phyloP scores from a whole-genome alignment of 2,888 invertebrate species.

The Ochropacha duplaris region DNA sequence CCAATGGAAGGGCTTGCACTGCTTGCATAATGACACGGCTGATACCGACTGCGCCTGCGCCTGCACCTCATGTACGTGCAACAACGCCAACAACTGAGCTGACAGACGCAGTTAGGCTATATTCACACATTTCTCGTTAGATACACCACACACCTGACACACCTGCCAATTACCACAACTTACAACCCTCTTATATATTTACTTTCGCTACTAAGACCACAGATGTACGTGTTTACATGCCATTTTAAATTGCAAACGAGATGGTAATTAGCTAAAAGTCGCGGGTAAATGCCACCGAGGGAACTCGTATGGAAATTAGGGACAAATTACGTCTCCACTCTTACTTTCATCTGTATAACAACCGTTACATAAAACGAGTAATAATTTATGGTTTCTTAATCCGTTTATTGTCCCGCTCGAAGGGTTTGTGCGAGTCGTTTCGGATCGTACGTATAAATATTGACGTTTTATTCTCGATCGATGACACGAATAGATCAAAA shows the following conservation, averaged over 20 bases:
- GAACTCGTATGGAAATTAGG: slow-evolving; percentile 77
- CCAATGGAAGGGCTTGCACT: slow-evolving; percentile 52
- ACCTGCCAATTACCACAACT: slow-evolving; percentile 68
- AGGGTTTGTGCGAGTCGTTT: slow-evolving; percentile 52
- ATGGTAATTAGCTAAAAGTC: slow-evolving; percentile 79
- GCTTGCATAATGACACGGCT: slow-evolving; percentile 55
- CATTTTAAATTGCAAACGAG: slow-evolving; percentile 80
- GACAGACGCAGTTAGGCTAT: slow-evolving; percentile 49
- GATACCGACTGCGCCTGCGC: slow-evolving; percentile 24
- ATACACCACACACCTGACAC: slow-evolving; percentile 53
- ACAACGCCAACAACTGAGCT: slow-evolving; percentile 23
- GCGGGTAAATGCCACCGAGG: slow-evolving; percentile 65
- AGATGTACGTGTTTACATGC: slow-evolving; percentile 46
- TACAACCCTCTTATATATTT: slow-evolving; percentile 59
- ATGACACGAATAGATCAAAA: slow-evolving; percentile 59
- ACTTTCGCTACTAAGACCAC: slow-evolving; percentile 64
- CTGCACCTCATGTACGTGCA: slow-evolving; percentile 11
- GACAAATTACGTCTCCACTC: slow-evolving; percentile 76
- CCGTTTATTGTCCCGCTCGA: slow-evolving; percentile 55
- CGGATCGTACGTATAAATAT: slow-evolving; percentile 43
- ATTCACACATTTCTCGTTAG: slow-evolving; percentile 54
- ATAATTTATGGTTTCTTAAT: slow-evolving; percentile 70
- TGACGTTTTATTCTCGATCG: slow-evolving; percentile 33
- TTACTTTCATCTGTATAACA: slow-evolving; percentile 73
- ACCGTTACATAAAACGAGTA: slow-evolving; percentile 65